These are phyloP conservation scores for Herpetotheres cachinnans DNA, from an alignment of 2,113 vertebrate genomes.

Conservation along the genomic window DNA sequence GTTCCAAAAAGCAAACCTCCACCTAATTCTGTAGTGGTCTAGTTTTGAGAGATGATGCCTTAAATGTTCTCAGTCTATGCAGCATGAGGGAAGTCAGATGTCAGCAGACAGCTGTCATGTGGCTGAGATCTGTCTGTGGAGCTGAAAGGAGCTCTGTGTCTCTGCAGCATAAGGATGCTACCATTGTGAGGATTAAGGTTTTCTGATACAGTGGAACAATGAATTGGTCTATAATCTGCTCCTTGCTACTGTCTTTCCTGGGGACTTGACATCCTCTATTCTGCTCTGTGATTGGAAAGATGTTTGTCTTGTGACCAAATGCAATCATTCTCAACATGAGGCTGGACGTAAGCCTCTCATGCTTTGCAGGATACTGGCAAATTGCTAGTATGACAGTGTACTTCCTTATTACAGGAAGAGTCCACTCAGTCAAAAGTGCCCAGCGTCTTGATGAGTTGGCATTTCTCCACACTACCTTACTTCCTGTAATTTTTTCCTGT, in stretches of 20 bases:
- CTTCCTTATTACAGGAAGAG: neutral
- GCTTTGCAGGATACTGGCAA: neutral
- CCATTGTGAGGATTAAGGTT: neutral
- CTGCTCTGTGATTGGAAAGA: neutral
- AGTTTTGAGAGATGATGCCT: neutral
- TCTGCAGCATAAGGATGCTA: neutral
- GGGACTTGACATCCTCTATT: neutral
- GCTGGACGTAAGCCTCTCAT: fast-evolving
- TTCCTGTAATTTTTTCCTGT: neutral
- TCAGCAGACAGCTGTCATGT: neutral
- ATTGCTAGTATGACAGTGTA: neutral
- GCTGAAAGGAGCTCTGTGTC: neutral
- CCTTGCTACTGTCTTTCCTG: neutral
- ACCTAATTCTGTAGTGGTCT: neutral
- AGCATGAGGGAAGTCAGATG: neutral
- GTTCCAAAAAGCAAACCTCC: neutral
- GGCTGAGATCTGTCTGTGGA: neutral
- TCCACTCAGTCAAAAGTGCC: neutral
- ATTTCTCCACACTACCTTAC: neutral
- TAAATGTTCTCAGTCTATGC: neutral
- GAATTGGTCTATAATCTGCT: neutral
- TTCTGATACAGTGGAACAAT: neutral
- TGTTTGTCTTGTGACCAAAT: neutral
- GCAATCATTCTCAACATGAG: neutral
- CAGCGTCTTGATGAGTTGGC: neutral